Evolutionary conservation across 2,888 invertebrate species (phyloP).

Genomic region (Doris montereyensis): DNA sequence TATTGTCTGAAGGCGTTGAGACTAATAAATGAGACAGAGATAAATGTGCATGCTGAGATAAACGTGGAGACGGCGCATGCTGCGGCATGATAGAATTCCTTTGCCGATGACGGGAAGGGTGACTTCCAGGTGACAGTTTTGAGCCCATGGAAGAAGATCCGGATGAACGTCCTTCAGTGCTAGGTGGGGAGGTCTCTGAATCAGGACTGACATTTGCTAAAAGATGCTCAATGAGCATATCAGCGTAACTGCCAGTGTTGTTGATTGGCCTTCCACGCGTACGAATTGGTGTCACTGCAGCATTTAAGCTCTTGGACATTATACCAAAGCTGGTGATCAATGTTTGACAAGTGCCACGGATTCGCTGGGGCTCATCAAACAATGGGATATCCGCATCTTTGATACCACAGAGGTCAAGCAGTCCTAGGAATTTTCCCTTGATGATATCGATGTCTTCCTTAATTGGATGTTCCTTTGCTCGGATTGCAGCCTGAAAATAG

Average conservation of each 20-base stretch:
- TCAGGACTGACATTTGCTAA: constrained; percentile 45
- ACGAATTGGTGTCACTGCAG: constrained; percentile 28
- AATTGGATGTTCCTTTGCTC: constrained; percentile 53
- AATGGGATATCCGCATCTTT: constrained; percentile 53
- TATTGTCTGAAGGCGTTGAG: background rate
- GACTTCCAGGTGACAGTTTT: background rate
- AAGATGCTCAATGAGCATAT: constrained; percentile 48
- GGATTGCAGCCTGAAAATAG: constrained; percentile 54
- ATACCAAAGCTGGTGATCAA: constrained; percentile 48
- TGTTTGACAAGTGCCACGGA: constrained; percentile 48
- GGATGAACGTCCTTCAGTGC: background rate
- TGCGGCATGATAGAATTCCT: background rate
- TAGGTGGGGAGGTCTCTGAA: constrained; percentile 35
- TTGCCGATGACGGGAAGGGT: background rate
- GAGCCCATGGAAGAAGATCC: too few relatives aligned
- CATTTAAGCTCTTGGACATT: constrained; percentile 36
- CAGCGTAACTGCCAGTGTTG: constrained; percentile 44
- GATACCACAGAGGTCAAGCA: constrained; percentile 58
- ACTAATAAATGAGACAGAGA: too few relatives aligned
- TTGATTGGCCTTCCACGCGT: constrained; percentile 22
- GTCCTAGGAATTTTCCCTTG: constrained; percentile 54
- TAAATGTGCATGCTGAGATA: too few relatives aligned
- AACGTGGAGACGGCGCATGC: background rate
- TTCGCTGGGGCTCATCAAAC: constrained; percentile 46
- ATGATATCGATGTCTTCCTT: constrained; percentile 59